Evolutionary conservation across 2,797 vertebrate species (phyloP).

Genomic region (Malurus splendens): DNA sequence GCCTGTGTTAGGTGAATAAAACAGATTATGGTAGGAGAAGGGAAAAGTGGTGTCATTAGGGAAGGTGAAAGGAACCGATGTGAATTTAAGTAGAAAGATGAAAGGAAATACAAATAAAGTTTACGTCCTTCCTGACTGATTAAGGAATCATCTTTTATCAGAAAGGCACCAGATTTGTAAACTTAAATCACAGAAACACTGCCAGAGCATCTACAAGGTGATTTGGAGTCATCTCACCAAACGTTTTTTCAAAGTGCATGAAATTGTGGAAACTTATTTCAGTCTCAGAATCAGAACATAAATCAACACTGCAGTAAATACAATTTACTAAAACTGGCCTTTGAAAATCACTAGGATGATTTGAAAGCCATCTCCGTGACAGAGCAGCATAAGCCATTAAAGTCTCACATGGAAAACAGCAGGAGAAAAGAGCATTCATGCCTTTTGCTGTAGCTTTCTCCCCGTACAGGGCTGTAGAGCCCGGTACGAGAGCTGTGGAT

Average conservation of each 20-base stretch:
- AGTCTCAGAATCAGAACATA: neutral
- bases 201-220: neutral
- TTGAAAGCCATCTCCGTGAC: neutral
- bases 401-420: neutral
- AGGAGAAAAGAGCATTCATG: neutral
- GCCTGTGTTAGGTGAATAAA: neutral
- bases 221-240: neutral
- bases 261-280: neutral
- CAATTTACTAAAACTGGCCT: neutral
- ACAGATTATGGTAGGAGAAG: neutral
- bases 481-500: accelerated
- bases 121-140: neutral
- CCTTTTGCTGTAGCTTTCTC: neutral
- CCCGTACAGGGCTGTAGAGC: neutral
- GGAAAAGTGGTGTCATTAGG: neutral
- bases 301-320: neutral
- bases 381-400: neutral
- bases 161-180: neutral
- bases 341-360: neutral
- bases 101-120: neutral
- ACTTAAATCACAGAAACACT: neutral
- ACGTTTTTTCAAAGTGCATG: neutral
- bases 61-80: neutral
- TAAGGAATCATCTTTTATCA: neutral
- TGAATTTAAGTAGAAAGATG: neutral